Evolutionary conservation across 2,113 vertebrate genomes (phyloP).

Genomic region (Nothoprocta pentlandii): DNA sequence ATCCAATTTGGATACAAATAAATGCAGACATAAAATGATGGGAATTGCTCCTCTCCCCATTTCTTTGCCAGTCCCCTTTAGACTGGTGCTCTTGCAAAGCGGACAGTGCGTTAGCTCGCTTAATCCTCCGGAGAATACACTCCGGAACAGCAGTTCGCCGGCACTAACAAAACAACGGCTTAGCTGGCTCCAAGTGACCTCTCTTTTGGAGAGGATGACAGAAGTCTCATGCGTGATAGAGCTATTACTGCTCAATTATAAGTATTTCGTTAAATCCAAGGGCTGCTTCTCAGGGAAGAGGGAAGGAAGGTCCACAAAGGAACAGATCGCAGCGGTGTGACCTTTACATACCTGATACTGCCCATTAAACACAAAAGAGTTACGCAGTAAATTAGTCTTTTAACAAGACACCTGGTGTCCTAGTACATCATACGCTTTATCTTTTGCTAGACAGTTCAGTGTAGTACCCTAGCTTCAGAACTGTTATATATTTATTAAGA

Average conservation of each 20-base stretch:
- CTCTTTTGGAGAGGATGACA: background rate
- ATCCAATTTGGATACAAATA: background rate
- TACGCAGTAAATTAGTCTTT: background rate
- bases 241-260: background rate
- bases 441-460: background rate
- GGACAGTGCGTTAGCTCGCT: background rate
- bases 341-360: background rate
- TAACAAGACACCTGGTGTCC: background rate
- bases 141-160: background rate
- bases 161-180: background rate
- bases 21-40: background rate
- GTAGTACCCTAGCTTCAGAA: background rate
- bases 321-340: background rate
- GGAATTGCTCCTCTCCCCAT: background rate
- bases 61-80: background rate
- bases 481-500: background rate
- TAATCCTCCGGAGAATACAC: background rate
- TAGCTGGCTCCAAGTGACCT: background rate
- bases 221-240: background rate
- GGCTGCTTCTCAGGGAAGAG: background rate
- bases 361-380: background rate
- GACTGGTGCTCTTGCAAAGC: background rate
- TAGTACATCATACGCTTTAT: background rate
- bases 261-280: background rate
- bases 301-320: accelerated